Conservation (phyloP, 1,140 invertebrate species). For the Portunus trituberculatus region DNA sequence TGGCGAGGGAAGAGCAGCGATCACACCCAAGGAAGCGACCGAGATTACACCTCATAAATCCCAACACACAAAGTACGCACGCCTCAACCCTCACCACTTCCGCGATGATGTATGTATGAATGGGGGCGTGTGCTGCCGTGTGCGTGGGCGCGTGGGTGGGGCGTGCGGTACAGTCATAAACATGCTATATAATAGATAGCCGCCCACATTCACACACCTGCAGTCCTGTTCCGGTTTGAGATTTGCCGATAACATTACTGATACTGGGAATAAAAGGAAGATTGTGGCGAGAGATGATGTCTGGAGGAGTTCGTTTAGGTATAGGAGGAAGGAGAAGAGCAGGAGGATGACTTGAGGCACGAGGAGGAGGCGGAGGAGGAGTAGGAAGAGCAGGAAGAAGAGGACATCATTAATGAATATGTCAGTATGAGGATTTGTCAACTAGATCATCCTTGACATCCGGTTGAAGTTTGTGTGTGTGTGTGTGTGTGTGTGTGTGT, state of each 20-base stretch:
- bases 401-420: background rate
- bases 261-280: too few relatives aligned
- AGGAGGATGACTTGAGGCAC: background rate
- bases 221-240: background rate
- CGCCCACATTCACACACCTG: background rate
- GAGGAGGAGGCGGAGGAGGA: background rate
- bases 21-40: background rate
- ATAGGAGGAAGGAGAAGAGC: background rate
- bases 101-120: background rate
- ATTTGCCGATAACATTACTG: too few relatives aligned
- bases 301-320: background rate
- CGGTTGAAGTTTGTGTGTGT: background rate
- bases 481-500: conserved; percentile 4
- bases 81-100: conserved; percentile 26
- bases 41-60: conserved; percentile 7
- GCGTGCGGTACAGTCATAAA: background rate
- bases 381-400: conserved; percentile 4
- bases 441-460: conserved; percentile 11
- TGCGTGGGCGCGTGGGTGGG: background rate
- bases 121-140: background rate
- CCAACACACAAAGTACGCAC: background rate
- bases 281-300: background rate
- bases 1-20: too few relatives aligned
- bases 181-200: background rate
- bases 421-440: background rate